Evolutionary conservation across 2,888 invertebrate species (phyloP).

Genomic region (Aromia moschata): DNA sequence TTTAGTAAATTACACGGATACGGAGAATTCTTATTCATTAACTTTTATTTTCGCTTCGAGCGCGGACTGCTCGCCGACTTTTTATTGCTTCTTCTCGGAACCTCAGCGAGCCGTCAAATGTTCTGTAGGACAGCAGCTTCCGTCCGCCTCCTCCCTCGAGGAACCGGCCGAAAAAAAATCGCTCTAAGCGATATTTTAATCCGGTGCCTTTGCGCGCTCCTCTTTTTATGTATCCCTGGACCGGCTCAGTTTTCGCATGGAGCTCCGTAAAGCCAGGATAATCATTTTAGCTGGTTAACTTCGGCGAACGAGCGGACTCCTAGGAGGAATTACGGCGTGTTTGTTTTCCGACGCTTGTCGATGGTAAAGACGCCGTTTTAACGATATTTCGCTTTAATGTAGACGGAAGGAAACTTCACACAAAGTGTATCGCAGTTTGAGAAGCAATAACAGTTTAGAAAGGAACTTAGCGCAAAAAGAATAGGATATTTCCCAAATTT

Average conservation of each 20-base stretch:
- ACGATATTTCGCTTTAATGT: background rate
- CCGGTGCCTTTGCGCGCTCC: background rate
- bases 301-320: background rate
- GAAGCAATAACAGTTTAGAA: no score
- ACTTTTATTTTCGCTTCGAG: constrained; percentile 2
- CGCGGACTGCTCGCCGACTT: background rate
- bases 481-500: no score
- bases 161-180: background rate
- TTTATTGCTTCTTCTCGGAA: background rate
- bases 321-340: background rate
- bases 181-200: background rate
- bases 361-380: background rate
- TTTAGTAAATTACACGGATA: constrained; percentile 1
- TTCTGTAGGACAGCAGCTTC: background rate
- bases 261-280: background rate
- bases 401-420: background rate
- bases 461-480: no score
- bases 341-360: background rate
- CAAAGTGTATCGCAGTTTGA: no score
- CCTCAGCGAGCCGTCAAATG: background rate
- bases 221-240: background rate
- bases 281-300: background rate
- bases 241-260: background rate
- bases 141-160: background rate
- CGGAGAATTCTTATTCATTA: background rate